These are phyloP conservation scores for Philereme vetulata DNA, from an alignment of 2,888 invertebrate genomes.

Conservation along the genomic window DNA sequence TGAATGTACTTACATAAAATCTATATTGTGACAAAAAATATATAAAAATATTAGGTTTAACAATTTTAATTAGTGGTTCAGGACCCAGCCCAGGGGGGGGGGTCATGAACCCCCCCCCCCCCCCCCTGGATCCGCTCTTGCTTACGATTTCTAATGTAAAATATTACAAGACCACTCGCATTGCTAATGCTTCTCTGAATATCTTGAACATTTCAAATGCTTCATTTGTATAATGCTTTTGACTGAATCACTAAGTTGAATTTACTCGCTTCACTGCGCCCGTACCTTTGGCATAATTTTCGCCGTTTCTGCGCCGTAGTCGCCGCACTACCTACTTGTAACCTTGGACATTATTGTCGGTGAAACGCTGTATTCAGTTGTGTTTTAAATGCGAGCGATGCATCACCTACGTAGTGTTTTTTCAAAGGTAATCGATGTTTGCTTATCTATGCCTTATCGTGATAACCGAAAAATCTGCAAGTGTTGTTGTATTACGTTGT, in stretches of 20 bases:
- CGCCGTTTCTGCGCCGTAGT: conserved; percentile 38
- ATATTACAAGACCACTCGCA: background rate
- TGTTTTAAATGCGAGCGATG: conserved; percentile 69
- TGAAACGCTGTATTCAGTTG: conserved; percentile 45
- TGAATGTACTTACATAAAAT: too few relatives aligned
- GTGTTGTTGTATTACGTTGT: conserved; percentile 3
- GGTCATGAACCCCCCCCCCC: too few relatives aligned
- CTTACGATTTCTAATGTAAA: too few relatives aligned
- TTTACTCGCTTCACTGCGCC: conserved; percentile 53
- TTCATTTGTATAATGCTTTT: conserved; percentile 32
- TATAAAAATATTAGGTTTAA: too few relatives aligned
- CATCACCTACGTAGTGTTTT: conserved; percentile 78
- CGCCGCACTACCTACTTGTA: conserved; percentile 25
- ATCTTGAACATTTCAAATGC: conserved; percentile 21
- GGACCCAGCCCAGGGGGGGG: too few relatives aligned
- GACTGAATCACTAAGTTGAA: conserved; percentile 36
- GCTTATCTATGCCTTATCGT: conserved; percentile 29
- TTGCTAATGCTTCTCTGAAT: conserved; percentile 14
- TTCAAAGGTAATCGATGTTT: conserved; percentile 61
- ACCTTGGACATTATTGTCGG: conserved; percentile 46
- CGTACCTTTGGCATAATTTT: conserved; percentile 59
- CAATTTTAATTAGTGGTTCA: too few relatives aligned
- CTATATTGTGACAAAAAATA: too few relatives aligned
- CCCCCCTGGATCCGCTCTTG: too few relatives aligned
- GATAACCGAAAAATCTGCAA: conserved; percentile 11